Evolutionary conservation across 2,888 invertebrate species (phyloP), one percentile per base, ranked within the genome.

Genomic region (Synergus umbraculus): DNA sequence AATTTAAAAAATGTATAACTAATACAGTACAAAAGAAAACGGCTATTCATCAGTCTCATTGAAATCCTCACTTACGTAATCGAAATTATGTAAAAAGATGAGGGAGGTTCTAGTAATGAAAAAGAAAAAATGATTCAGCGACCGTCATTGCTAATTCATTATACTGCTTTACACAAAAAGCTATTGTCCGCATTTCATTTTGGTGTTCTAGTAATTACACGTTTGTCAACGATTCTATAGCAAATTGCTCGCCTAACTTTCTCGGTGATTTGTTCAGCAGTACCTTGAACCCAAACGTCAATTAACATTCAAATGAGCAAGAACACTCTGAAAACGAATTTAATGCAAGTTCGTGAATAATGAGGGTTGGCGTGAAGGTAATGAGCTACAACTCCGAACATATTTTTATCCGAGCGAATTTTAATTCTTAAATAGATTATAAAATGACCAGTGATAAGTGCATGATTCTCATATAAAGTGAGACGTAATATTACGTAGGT

Each of bases 201-300:
- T 29, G 46, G 22, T 22, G 13, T 13, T 69, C 49, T 37, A 10
- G 49, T 54, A 54, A 73, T 73, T 73, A 73, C n/a, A 73, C 29
- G 29, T 73, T 73, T 73, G 54, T 73, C 29, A 73, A 73, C 9
- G 13, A 29, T 49, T 37, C 37, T 37, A 49, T 54, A 37, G 73
- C n/a, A 37, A 73, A 73, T 73, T 73, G 37, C 49, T 54, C 37
- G 37, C 37, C 49, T 22, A 54, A 73, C 49, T 67, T 67, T 67
- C 67, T 67, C 73, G 12, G 60, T 29, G 73, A 73, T 73, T 73
- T 37, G 54, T 73, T 73, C 49, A 54, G 49, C 54, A 29, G 44
- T 22, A 54, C 73, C 73, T 73, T 54, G 73, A 73, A 54, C 54
- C 73, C 22, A n/a, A 54, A 37, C 37, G 49, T 37, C 69, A 73